Evolutionary conservation across 2,888 invertebrate genomes (phyloP).

Genomic region (Drosophila siamana): DNA sequence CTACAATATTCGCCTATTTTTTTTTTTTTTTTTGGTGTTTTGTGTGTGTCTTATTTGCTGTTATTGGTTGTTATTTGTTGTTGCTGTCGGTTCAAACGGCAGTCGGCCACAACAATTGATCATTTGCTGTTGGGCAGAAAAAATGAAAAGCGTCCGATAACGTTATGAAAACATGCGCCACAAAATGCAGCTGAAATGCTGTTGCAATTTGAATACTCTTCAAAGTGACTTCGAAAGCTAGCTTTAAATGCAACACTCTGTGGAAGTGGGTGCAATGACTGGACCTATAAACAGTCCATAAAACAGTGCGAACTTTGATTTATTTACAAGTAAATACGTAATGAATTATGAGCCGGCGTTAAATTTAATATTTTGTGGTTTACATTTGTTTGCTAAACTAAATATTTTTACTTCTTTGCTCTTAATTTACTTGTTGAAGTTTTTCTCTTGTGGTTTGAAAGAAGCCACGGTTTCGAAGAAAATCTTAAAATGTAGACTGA

Average conservation of each 20-base stretch:
- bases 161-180: conserved; percentile 36
- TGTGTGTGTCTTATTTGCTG: conserved; percentile 5
- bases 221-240: not conserved
- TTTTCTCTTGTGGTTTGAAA: not conserved
- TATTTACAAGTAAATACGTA: not conserved
- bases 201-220: conserved; percentile 40
- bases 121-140: conserved; percentile 53
- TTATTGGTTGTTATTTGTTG: conserved; percentile 7
- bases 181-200: conserved; percentile 4
- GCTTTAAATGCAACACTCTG: no score
- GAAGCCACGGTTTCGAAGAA: not conserved
- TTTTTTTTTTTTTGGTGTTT: conserved; percentile 5
- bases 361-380: no score
- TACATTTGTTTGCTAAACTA: no score
- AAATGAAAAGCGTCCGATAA: conserved; percentile 32
- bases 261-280: not conserved
- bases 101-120: conserved; percentile 57
- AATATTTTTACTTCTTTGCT: no score
- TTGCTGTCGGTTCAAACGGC: conserved; percentile 22
- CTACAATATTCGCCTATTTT: conserved; percentile 58
- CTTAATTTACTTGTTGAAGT: not conserved
- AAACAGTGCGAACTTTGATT: not conserved
- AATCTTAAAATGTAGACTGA: not conserved
- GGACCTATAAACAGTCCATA: not conserved
- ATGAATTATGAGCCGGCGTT: no score